Evolutionary conservation across 2,797 vertebrate species (phyloP), one percentile per base, ranked within the genome.

Genomic region (Myripristis jacobus): DNA sequence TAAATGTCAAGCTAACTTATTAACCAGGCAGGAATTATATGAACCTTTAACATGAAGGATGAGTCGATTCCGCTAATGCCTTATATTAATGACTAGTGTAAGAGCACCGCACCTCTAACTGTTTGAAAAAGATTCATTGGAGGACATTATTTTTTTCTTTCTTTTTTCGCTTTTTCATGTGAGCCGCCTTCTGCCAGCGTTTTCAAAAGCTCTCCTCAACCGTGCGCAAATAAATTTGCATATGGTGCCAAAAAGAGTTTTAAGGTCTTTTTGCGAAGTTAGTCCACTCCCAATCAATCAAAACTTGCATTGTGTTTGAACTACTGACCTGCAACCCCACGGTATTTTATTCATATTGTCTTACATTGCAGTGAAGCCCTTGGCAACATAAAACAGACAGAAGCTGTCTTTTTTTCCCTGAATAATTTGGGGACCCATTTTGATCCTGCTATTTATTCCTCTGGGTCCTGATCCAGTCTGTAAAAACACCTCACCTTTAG

Each of bases 41-140:
- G 74, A 87, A 79, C 61, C 66, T 84, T 86, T 83, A 87, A 78
- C 73, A 86, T 86, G 86, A 91, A 55, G 66, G 73, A 91, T 87
- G 81, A 79, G 63, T 77, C 77, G 52, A 73, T 75, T 83, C 71
- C 64, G 50, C 73, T 77, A 58, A 82, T 60, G 80, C 73, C 66
- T 75, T 68, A 57, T 70, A 83, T 82, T 83, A 80, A 83, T 84
- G 76, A 68, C 44, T 31, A 13, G 41, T 16, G 58, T 47, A n/a
- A 43, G 63, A 74, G 59, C 44, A 31, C 44, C 1, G 25, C 22
- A 47, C 29, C 16, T 27, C 38, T 44, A 62, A 62, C 47, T 21
- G 56, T 25, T 61, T 54, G n/a, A 18, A 52, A 69, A 29, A 71
- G 69, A 82, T 73, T 81, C 34, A 68, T 50, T 21, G 24, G 22